Evolutionary conservation across 2,888 invertebrate genomes (phyloP).

Genomic region (Pseudanteris insignis): DNA sequence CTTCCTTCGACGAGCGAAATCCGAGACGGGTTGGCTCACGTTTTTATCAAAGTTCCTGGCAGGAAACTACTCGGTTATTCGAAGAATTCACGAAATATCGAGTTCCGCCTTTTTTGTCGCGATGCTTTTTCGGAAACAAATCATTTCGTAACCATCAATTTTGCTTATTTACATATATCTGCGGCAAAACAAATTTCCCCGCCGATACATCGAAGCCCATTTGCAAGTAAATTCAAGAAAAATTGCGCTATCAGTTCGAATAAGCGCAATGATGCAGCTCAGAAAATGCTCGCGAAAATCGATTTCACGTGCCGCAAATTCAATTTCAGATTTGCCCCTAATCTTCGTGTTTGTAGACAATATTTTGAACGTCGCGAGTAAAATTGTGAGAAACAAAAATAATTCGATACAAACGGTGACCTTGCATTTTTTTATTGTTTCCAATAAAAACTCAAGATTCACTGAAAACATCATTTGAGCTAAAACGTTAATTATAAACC

Average conservation of each 20-base stretch:
- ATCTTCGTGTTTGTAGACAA: too few species aligned
- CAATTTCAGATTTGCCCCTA: constrained; percentile 3
- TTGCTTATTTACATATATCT: constrained; percentile 37
- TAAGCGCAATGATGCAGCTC: constrained; percentile 9
- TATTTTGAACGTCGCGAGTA: too few species aligned
- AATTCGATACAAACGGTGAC: too few species aligned
- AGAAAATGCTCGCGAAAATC: constrained; percentile 14
- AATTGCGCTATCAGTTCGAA: constrained; percentile 27
- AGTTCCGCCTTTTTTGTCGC: constrained; percentile 44
- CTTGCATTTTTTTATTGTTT: too few species aligned
- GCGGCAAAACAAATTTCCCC: constrained; percentile 25
- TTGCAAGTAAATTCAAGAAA: constrained; percentile 40
- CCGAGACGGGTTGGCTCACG: constrained; percentile 49
- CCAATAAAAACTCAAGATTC: too few species aligned
- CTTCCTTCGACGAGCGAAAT: constrained; percentile 54
- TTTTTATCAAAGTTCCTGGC: constrained; percentile 43
- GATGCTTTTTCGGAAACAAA: constrained; percentile 32
- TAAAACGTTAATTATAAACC: too few species aligned
- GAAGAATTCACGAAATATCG: constrained; percentile 51
- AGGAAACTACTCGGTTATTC: constrained; percentile 51
- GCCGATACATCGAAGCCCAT: constrained; percentile 15
- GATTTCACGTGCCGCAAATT: constrained; percentile 7
- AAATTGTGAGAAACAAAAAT: too few species aligned
- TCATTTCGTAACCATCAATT: constrained; percentile 41
- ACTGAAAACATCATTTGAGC: too few species aligned